Base-by-base conservation (phyloP, 2,888 invertebrate species). In the Pseudanteris insignis region DNA sequence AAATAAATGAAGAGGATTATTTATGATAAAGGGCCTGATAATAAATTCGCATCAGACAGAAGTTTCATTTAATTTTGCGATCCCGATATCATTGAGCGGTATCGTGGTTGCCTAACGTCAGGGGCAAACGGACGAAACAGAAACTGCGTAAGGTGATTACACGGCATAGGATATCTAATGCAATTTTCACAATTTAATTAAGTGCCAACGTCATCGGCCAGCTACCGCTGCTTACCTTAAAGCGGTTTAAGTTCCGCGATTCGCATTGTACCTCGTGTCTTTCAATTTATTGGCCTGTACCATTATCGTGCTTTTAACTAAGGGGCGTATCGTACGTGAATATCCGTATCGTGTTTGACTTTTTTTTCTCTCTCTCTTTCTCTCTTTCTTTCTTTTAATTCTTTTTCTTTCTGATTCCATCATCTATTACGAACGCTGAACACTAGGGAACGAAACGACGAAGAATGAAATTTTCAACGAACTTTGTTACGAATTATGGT, bases 171-270 rank as follows among this genome's bases (percentile, higher is more conserved):
- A 58, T 50, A 55, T 59, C 50, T 58, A 65, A 65, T 65, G 55
- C 53, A 54, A 62, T 59, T 57, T 59, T 55, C 51, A 38, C 59
- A 65, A 65, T 62, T 57, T 58, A 60, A 65, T 65, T 65, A 62
- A 55, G 59, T 43, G 59, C 55, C 47, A 59, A 62, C 58, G 62
- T 64, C 64, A 64, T 51, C 48, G 37, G 47, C 37, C 47, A 24
- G 28, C 57, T 36, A 30, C 62, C 10, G 48, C 40, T 63, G 48
- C 57, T 57, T 57, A 54, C 48, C 53, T 53, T 63, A 63, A 63
- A 63, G 58, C 40, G 58, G 58, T 63, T 54, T 58, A 53, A 55
- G 40, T 61, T 55, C 44, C 61, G 54, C 54, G 60, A 43, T 43
- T 48, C 33, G 36, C 47, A 38, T 40, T 48, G 57, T 11, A 21